Percentiles rank a stretch among this genome's conserved stretches.
phyloP scores from a whole-genome alignment of 2,797 vertebrate species.

The Enteromius radiatus region DNA sequence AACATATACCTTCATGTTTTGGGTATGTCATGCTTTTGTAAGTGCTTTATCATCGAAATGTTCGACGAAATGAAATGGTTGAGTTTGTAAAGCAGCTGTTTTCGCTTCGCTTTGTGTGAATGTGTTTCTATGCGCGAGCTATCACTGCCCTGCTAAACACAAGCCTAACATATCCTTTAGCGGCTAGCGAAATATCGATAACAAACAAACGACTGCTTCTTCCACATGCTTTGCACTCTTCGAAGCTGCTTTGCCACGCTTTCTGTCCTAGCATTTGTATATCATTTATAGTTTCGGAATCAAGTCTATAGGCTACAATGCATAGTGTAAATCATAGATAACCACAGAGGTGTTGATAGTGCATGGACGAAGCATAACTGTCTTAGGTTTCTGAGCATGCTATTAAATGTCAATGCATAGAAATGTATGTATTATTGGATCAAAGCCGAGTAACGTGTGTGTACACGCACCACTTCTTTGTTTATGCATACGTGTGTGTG shows the following conservation, averaged over 20 bases:
- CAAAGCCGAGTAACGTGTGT: background rate
- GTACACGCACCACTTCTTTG: too few relatives aligned
- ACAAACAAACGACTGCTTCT: background rate
- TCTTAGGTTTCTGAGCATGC: background rate
- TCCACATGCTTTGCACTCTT: too few relatives aligned
- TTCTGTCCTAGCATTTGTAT: background rate
- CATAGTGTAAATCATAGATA: background rate
- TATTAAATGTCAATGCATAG: background rate
- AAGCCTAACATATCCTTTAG: background rate
- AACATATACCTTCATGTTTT: background rate
- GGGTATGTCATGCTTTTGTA: constrained; percentile 43
- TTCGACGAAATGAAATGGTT: background rate
- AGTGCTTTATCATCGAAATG: background rate
- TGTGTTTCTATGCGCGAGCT: background rate
- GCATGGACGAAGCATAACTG: background rate
- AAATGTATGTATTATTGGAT: background rate
- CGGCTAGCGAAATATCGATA: too few relatives aligned
- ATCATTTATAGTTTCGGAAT: background rate
- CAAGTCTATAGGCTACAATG: background rate
- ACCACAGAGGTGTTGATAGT: background rate
- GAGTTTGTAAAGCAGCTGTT: background rate
- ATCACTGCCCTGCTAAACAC: background rate
- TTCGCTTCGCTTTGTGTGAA: background rate
- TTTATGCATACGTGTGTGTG: too few relatives aligned
- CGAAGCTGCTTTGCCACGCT: background rate